Base-by-base conservation (phyloP, 1,140 invertebrate genomes). In the Aphidius gifuensis region DNA sequence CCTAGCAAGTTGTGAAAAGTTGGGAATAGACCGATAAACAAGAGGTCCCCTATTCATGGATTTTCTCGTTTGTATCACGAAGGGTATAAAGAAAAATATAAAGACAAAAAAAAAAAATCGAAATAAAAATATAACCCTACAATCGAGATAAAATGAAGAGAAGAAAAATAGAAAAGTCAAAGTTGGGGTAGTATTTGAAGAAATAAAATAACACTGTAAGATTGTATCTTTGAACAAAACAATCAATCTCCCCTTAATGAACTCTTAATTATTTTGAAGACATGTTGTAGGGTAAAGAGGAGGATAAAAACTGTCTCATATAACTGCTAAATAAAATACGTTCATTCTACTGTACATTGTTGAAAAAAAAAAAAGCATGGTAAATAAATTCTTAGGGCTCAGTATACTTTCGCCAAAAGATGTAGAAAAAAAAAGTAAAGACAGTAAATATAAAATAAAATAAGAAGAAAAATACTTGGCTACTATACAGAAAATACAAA, bases 181-280 rank as follows among this genome's bases (percentile, higher is more conserved):
- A 60, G 46, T 40, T 40, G 32, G 55, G 46, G 42, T 44, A 56
- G 9, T 45, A 54, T 40, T 38, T n/a, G 62, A 23, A 6, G 40
- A 16, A 59, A 45, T 46, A 44, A 23, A 47, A 44, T 40, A 42
- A 56, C 58, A 49, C 43, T 9, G 51, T 62, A 8, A 39, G 65
- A 51, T 56, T 58, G 49, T 68, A 63, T 56, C 60, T 73, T 63
- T 71, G 72, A 71, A 74, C 68, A 73, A 65, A 67, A 69, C 69
- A 65, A 76, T 76, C 73, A 74, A 74, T 76, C 72, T 71, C 69
- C 62, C 64, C 68, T 76, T 79, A 77, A 78, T 78, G 77, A 79
- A 79, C 77, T 79, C 74, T 79, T 80, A 78, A 79, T 79, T 79
- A 80, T 79, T 79, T 80, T 68, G 76, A 76, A 72, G 77, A 80